These are phyloP conservation scores for Ptyas mucosa DNA, from an alignment of 2,113 vertebrate genomes.

Conservation along the genomic window DNA sequence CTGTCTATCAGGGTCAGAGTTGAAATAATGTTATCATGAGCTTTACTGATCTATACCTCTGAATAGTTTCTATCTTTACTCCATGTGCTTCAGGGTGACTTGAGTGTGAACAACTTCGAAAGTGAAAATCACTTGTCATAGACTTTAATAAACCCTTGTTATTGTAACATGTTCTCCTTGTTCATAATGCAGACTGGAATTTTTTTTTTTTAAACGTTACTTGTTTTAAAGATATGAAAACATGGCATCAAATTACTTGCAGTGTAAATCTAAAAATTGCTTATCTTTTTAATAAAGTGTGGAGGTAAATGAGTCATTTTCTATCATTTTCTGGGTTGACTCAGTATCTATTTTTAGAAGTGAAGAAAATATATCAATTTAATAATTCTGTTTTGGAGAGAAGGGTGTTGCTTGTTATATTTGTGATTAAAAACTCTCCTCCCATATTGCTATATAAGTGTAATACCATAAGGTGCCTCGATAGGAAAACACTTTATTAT, in stretches of 20 bases:
- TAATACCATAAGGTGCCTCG: no score
- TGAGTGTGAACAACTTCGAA: neutral
- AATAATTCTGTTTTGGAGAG: slow-evolving; percentile 50
- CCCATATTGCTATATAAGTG: slow-evolving; percentile 19
- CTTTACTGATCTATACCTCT: neutral
- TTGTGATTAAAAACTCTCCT: neutral
- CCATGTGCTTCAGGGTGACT: neutral
- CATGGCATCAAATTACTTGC: slow-evolving; percentile 33
- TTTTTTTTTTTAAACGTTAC: neutral
- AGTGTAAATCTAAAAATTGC: slow-evolving; percentile 22
- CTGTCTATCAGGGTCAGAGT: neutral
- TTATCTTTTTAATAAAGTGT: slow-evolving; percentile 56
- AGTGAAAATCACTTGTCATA: neutral
- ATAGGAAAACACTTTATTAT: no score
- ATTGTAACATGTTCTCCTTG: neutral
- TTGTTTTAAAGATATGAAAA: neutral
- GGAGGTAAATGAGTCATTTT: slow-evolving; percentile 69
- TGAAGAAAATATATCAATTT: slow-evolving; percentile 55
- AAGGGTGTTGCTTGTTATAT: slow-evolving; percentile 5
- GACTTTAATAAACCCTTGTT: neutral
- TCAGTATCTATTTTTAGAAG: slow-evolving; percentile 73
- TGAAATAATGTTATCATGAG: neutral
- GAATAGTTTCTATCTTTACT: neutral
- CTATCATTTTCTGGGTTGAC: slow-evolving; percentile 69
- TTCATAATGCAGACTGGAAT: neutral